phyloP scores from a whole-genome alignment of 2,113 vertebrate genomes.

The Pelobates fuscus region DNA sequence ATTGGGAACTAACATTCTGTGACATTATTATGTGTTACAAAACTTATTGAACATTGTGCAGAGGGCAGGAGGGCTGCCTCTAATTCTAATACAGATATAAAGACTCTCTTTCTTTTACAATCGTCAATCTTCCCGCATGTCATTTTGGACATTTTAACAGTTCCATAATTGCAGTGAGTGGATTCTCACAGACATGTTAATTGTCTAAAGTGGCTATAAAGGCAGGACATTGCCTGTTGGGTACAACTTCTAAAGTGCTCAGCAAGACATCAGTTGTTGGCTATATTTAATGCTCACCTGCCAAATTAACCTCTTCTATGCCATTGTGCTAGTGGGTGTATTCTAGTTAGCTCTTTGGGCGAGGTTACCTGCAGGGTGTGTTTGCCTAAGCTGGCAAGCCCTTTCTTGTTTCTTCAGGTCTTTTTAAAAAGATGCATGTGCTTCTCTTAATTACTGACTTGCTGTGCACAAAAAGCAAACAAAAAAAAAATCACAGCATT shows the following conservation, averaged over 20 bases:
- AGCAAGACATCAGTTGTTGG: not conserved
- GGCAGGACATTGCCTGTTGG: not conserved
- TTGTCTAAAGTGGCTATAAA: not conserved
- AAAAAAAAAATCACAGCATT: too few relatives aligned
- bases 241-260: not conserved
- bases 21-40: too few relatives aligned
- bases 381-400: not conserved
- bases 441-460: not conserved
- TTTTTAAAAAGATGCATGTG: not conserved
- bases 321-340: not conserved
- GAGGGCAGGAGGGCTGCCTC: too few relatives aligned
- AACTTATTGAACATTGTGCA: too few relatives aligned
- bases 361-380: not conserved
- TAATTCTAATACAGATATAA: too few relatives aligned
- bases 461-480: too few relatives aligned
- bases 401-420: not conserved
- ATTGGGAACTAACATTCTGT: too few relatives aligned
- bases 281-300: not conserved
- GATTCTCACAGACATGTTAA: not conserved
- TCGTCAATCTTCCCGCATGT: not conserved
- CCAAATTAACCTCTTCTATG: not conserved
- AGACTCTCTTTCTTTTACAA: too few relatives aligned
- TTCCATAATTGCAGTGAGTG: not conserved
- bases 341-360: not conserved
- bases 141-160: not conserved